Evolutionary conservation across 1,140 invertebrate species (phyloP).

Genomic region (Archivesica marissinica): DNA sequence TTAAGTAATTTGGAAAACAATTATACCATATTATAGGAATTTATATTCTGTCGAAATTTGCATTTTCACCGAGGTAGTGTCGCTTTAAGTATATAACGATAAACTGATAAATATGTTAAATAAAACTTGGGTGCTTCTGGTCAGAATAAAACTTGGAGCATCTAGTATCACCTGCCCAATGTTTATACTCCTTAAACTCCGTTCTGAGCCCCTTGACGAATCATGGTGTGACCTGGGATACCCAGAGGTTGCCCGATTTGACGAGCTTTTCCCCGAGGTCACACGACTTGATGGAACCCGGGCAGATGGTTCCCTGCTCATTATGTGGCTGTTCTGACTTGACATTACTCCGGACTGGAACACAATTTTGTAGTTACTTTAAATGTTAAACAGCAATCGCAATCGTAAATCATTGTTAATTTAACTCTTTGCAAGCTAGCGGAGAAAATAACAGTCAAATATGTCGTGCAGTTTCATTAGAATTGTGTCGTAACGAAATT

Average conservation of each 20-base stretch:
- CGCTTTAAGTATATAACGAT: no score
- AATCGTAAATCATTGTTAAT: background rate
- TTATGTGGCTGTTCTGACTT: background rate
- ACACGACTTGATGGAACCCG: constrained; percentile 21
- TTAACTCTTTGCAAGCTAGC: no score
- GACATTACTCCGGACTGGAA: constrained; percentile 13
- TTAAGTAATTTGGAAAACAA: no score
- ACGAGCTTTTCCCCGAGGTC: background rate
- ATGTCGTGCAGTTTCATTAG: no score
- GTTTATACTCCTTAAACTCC: background rate
- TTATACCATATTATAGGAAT: no score
- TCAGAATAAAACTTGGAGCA: background rate
- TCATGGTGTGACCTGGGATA: constrained; percentile 11
- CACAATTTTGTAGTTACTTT: no score
- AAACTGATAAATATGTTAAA: background rate
- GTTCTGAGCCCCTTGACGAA: constrained; percentile 7
- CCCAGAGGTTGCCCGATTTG: constrained; percentile 2
- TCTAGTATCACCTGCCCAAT: constrained; percentile 6
- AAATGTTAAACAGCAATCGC: background rate
- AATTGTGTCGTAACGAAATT: no score
- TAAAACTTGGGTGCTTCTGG: background rate
- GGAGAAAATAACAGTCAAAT: no score
- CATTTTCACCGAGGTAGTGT: no score
- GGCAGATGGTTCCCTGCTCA: constrained; percentile 2
- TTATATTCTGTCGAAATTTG: no score